phyloP scores from a whole-genome alignment of 2,113 vertebrate species.

The Labrus mixtus region DNA sequence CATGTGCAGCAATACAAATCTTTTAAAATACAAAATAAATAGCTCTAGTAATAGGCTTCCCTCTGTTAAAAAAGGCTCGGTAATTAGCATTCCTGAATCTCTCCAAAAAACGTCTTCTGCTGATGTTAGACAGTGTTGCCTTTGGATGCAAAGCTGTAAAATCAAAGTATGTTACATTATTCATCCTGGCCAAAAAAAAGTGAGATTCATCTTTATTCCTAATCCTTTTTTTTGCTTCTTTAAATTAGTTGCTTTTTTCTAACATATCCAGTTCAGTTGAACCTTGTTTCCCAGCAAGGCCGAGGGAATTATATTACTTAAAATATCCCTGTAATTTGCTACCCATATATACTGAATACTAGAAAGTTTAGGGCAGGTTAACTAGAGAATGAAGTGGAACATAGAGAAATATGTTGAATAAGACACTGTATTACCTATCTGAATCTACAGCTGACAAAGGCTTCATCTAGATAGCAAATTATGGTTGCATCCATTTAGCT shows the following conservation, averaged over 20 bases:
- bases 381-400: slow-evolving; percentile 27
- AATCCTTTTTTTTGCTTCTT: background rate
- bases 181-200: slow-evolving; percentile 35
- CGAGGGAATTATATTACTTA: background rate
- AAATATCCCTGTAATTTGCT: slow-evolving; percentile 22
- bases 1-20: slow-evolving; percentile 12
- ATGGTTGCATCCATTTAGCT: slow-evolving; percentile 19
- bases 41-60: background rate
- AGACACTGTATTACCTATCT: slow-evolving; percentile 33
- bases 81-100: slow-evolving; percentile 14
- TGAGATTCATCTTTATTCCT: slow-evolving; percentile 9
- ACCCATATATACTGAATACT: background rate
- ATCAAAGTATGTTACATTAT: slow-evolving; percentile 60
- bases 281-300: background rate
- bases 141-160: slow-evolving; percentile 21
- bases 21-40: slow-evolving; percentile 10
- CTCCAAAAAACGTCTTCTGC: slow-evolving; percentile 14
- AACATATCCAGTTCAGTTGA: background rate
- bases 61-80: background rate
- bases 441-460: slow-evolving; percentile 32
- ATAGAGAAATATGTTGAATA: slow-evolving; percentile 12
- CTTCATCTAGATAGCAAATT: slow-evolving; percentile 42
- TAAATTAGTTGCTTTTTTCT: slow-evolving; percentile 22
- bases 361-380: slow-evolving; percentile 4
- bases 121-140: slow-evolving; percentile 7